Base-by-base conservation (phyloP, 2,797 vertebrate species). In the Lepilemur septentrionalis region DNA sequence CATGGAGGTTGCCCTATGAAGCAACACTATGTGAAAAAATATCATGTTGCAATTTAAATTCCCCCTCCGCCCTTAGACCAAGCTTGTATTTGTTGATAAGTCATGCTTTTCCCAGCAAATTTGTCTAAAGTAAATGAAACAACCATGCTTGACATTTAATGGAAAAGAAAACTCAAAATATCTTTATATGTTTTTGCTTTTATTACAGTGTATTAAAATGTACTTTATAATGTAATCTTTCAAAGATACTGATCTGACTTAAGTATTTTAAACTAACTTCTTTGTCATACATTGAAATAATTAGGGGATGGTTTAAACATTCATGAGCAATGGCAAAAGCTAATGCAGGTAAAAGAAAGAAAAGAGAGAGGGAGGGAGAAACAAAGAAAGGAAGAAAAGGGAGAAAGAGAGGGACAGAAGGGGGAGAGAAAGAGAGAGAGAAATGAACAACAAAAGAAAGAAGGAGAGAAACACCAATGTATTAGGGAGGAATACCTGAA, bases 111-210 rank as follows among this genome's bases (percentile, higher is more conserved):
- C 35, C 63, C 20, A 38, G 32, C 8, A 63, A 50, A 63, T 90
- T 95, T 93, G 83, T 81, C 48, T 59, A 90, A 92, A 95, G 43
- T 73, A 93, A 95, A 95, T 92, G 57, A 95, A 89, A 89, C 18
- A 90, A 46, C 18, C 46, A 76, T 61, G 48, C 20, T 91, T 91
- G 52, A 95, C 55, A 90, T 95, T 93, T 94, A 94, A 84, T 43
- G 93, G 78, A 93, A 80, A 94, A 89, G 69, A 89, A 73, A 92
- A 92, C 46, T 35, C 22, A 89, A 83, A 83, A 76, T 55, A 7
- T 70, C 20, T 83, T 88, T 75, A 73, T 63, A 65, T 32, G 32
- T 52, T 90, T 89, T 85, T 65, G 72, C 59, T 96, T 20, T 80
- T 94, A 84, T 28, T 92, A 73, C 38, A 69, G 48, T 92, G 8